Evolutionary conservation across 2,113 vertebrate species (phyloP).

Genomic region (Typhlomys cinereus): DNA sequence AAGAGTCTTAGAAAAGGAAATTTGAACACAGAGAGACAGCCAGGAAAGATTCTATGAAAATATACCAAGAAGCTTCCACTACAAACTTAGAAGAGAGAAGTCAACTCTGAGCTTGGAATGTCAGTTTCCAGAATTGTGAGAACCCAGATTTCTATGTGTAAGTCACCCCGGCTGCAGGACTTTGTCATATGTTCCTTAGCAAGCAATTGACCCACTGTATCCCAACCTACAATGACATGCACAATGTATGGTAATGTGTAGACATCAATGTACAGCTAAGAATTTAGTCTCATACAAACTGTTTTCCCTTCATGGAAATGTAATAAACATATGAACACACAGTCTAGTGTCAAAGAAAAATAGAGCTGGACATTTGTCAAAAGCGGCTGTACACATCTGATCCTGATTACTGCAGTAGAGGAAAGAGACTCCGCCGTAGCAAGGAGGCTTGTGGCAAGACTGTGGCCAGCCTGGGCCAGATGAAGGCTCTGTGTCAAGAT

Average conservation of each 20-base stretch:
- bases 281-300: neutral
- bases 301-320: neutral
- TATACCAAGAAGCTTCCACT: neutral
- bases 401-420: neutral
- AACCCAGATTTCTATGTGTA: neutral
- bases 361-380: neutral
- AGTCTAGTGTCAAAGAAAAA: no score
- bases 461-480: no score
- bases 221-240: neutral
- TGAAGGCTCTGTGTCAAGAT: no score
- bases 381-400: neutral
- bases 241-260: neutral
- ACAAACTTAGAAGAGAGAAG: neutral
- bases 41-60: neutral
- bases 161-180: neutral
- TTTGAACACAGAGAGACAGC: neutral
- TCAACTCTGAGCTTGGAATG: neutral
- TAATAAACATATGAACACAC: neutral
- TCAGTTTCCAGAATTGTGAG: neutral
- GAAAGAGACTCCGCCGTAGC: neutral
- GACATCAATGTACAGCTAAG: neutral
- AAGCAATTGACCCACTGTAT: neutral
- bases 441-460: no score
- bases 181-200: no score
- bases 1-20: neutral